Evolutionary conservation across 1,140 invertebrate genomes (phyloP).

Genomic region (Papilio aristodemus): DNA sequence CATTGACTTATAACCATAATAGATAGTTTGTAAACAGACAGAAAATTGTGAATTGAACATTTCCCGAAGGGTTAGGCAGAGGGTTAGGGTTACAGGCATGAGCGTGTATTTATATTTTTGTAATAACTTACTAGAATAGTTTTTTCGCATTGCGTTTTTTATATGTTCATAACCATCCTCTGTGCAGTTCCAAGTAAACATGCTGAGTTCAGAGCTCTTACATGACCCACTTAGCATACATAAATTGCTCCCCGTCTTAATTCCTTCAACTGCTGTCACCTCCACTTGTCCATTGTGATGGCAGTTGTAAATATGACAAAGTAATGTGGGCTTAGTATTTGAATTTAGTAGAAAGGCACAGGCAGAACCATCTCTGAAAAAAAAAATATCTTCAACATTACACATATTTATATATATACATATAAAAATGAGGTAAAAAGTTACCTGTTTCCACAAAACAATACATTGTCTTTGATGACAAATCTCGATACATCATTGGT

Average conservation of each 20-base stretch:
- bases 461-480: conserved; percentile 52
- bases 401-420: no score
- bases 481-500: conserved; percentile 75
- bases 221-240: conserved; percentile 53
- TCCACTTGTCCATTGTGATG: conserved; percentile 57
- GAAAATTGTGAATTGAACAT: no score
- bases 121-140: conserved; percentile 46
- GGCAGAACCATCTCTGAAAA: conserved; percentile 62
- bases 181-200: conserved; percentile 44
- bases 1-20: no score
- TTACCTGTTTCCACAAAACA: conserved; percentile 73
- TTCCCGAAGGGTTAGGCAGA: no score
- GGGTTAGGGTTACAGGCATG: no score
- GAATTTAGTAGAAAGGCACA: conserved; percentile 47
- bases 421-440: not conserved
- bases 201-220: conserved; percentile 44
- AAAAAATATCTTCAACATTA: conserved; percentile 13
- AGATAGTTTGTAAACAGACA: no score
- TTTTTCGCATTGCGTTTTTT: conserved; percentile 20
- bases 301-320: conserved; percentile 58
- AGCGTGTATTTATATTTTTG: no score
- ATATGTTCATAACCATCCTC: conserved; percentile 35
- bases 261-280: conserved; percentile 62
- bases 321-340: conserved; percentile 44
- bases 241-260: conserved; percentile 34